phyloP scores from a whole-genome alignment of 2,797 vertebrate genomes.

The Sebastes vulpes region DNA sequence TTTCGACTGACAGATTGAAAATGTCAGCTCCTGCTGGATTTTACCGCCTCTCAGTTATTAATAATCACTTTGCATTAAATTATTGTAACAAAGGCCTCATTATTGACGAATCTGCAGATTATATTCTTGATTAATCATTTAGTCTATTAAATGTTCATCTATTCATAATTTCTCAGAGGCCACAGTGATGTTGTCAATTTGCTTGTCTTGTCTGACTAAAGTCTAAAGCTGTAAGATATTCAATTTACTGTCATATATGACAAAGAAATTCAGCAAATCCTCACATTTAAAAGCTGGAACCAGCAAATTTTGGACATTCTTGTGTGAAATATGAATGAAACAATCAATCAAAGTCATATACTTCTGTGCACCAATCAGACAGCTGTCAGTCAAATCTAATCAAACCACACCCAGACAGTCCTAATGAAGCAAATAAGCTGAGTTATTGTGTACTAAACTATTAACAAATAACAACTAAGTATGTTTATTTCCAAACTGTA shows the following conservation, averaged over 20 bases:
- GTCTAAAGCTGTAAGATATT: background rate
- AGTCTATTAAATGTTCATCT: background rate
- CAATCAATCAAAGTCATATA: background rate
- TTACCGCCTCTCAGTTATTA: background rate
- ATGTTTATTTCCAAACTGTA: background rate
- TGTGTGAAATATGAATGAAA: background rate
- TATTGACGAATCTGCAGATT: background rate
- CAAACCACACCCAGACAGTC: background rate
- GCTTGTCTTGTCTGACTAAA: background rate
- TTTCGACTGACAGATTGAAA: background rate
- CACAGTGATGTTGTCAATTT: background rate
- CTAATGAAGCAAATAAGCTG: background rate
- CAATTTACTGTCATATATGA: background rate
- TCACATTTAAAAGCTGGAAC: background rate
- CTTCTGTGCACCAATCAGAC: background rate
- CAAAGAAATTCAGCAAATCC: too few species aligned
- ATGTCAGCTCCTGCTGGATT: slow-evolving; percentile 1
- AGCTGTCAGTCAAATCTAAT: background rate
- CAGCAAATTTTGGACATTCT: background rate
- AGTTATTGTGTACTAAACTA: background rate
- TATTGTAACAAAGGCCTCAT: background rate
- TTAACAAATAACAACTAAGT: background rate
- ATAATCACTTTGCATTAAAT: background rate
- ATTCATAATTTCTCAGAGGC: background rate
- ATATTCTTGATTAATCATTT: background rate